Base-by-base conservation (phyloP, 2,888 invertebrate species). In the Parnassius orleans region DNA sequence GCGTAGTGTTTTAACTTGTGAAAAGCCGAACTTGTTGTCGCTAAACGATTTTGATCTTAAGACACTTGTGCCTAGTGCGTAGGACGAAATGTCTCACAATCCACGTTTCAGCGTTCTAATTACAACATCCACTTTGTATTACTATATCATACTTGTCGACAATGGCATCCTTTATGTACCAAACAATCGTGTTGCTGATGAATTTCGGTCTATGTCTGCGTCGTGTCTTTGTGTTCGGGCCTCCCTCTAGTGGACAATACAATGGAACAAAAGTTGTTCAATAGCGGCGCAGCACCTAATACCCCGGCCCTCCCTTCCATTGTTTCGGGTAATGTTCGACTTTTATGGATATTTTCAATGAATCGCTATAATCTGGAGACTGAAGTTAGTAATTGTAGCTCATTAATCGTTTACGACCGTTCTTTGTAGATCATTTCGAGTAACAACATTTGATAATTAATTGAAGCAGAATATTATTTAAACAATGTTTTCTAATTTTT, bases 291-390 rank as follows among this genome's bases (percentile, higher is more conserved):
- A 86, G 89, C 90, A 90, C 90, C 90, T 90, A 91, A 90, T 90
- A 87, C 90, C 86, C 84, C 81, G 78, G 83, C 89, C 89, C 86
- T 81, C 89, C 83, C 85, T 70, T 78, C 88, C 86, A 83, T 91
- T 90, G 90, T 91, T 90, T 91, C 84, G 90, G 86, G 80, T 90
- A 89, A 90, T 90, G 90, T 90, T 90, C 90, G 87, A 91, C 89
- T 91, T 91, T 91, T 91, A 90, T 91, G 89, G 90, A 91, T 90
- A 90, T 90, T 91, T 90, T 89, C 90, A 90, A 90, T 90, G 86
- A 88, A 87, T 89, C 84, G 86, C 84, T 84, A 84, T 90, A 90
- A 90, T 90, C 89, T 86, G 80, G 78, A 77, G 84, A 85, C 86
- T 84, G 81, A 81, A 89, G 86, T 88, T 85, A 77, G 76, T 78